Conservation (phyloP, 2,797 vertebrate species). For the Acipenser oxyrinchus region DNA sequence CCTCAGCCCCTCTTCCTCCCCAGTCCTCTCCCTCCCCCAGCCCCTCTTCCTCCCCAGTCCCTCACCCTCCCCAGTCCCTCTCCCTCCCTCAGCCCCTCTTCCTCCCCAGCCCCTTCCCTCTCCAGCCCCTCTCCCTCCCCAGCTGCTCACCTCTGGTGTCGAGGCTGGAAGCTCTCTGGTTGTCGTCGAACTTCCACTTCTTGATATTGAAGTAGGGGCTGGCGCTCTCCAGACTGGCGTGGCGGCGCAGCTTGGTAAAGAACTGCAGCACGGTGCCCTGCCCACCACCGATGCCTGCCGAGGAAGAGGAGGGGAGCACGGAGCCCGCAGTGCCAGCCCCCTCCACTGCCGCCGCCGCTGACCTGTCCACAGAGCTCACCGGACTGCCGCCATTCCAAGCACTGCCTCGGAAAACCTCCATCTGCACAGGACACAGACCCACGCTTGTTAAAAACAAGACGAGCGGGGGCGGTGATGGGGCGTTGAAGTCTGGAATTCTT, state of each 20-base stretch:
- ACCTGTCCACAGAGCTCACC: constrained; percentile 30
- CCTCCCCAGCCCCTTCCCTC: too few relatives aligned
- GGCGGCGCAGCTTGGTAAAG: constrained; percentile 82
- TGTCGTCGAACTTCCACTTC: constrained; percentile 91
- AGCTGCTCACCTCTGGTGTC: constrained; percentile 80
- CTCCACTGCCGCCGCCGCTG: constrained; percentile 23
- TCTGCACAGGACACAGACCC: constrained; percentile 36
- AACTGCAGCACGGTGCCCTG: constrained; percentile 79
- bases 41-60: too few relatives aligned
- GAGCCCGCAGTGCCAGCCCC: constrained; percentile 34
- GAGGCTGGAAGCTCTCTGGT: constrained; percentile 86
- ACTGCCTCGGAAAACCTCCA: constrained; percentile 45
- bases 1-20: too few relatives aligned
- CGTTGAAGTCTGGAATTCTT: too few relatives aligned
- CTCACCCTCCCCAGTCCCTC: too few relatives aligned
- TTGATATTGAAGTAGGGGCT: constrained; percentile 95
- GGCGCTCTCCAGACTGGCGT: constrained; percentile 87
- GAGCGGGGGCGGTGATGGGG: not conserved
- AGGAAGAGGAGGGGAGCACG: not conserved
- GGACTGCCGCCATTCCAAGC: constrained; percentile 38
- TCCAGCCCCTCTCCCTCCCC: too few relatives aligned
- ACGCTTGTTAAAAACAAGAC: not conserved
- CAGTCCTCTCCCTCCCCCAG: too few relatives aligned
- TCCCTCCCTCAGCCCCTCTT: too few relatives aligned
- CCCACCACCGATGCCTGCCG: constrained; percentile 23